Conservation (phyloP, 2,797 vertebrate genomes). For the Coregonus suidteri region DNA sequence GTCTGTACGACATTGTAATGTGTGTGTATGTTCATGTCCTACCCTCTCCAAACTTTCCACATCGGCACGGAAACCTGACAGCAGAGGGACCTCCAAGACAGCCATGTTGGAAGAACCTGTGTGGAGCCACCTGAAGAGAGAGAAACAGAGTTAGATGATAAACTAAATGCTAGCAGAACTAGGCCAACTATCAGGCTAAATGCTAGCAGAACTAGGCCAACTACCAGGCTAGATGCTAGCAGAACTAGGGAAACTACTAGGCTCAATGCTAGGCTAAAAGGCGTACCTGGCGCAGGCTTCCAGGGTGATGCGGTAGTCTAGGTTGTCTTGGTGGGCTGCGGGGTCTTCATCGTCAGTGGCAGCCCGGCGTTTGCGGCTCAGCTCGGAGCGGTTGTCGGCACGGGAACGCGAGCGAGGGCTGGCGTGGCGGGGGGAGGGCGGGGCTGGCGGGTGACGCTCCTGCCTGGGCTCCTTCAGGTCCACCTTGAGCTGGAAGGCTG, state of each 20-base stretch:
- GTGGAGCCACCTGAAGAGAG: constrained; percentile 84
- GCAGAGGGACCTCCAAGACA: constrained; percentile 87
- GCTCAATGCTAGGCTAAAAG: not conserved
- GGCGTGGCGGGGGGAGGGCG: constrained; percentile 49
- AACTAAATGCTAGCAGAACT: not conserved
- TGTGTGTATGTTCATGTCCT: constrained; percentile 23
- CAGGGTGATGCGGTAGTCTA: constrained; percentile 85
- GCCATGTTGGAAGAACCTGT: constrained; percentile 95
- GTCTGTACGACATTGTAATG: not conserved
- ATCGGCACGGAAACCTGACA: constrained; percentile 88
- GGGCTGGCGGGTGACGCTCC: constrained; percentile 58
- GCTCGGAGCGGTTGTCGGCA: constrained; percentile 71
- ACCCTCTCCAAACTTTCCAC: constrained; percentile 91
- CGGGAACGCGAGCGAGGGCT: constrained; percentile 64
- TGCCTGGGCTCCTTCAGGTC: constrained; percentile 84
- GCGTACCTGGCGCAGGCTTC: constrained; percentile 87
- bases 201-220: too few species aligned
- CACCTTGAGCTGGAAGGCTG: constrained; percentile 90
- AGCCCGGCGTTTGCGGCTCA: constrained; percentile 70
- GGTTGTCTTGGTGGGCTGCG: constrained; percentile 83
- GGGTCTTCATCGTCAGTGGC: constrained; percentile 87
- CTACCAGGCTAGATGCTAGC: not conserved
- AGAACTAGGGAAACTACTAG: not conserved
- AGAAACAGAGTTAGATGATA: not conserved
- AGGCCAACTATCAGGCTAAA: too few species aligned